Base-by-base conservation (phyloP, 2,888 invertebrate species). In the Parnassius glacialis region DNA sequence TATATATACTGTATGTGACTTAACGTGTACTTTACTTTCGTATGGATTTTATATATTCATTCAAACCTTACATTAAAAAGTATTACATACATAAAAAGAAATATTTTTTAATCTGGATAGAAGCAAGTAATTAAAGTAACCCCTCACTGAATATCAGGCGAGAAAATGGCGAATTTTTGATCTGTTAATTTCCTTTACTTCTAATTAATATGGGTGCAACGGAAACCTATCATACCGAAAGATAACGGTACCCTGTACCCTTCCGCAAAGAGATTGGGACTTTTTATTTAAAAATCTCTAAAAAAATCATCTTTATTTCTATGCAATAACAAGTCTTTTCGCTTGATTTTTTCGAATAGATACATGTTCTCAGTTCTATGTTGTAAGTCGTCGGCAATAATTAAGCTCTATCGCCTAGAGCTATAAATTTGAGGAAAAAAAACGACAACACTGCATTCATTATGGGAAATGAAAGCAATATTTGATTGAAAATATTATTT, bases 181-280 rank as follows among this genome's bases (percentile, higher is more conserved):
- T 63, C 63, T 52, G 62, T 67, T 66, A 61, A 67, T 67, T 68
- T 66, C 67, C 67, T 65, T 62, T 50, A 34, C 59, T 56, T 59
- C 64, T 66, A 68, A 66, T 68, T 65, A 67, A 68, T 59, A 59
- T 59, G 55, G 55, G 55, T 59, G 62, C 57, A 55, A 64, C 67
- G 67, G 64, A 64, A 65, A 63, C 52, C 63, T 57, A 64, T 57
- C 55, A 58, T 50, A 58, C 58, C 50, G 57, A 52, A 61, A 66
- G 67, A 68, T 68, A 68, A 64, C 64, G 57, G 59, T 45, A 59
- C 59, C 52, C 57, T 43, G 63, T 59, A 60, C 56, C 45, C 52
- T 16, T 45, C 9, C 25, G 57, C 50, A 41, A 45, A 41, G 42
- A 52, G 45, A 53, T 34, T 50, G n/a, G n/a, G 25, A 43, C 12